These are phyloP conservation scores for Amyelois transitella DNA, from an alignment of 1,140 invertebrate species.

Conservation along the genomic window DNA sequence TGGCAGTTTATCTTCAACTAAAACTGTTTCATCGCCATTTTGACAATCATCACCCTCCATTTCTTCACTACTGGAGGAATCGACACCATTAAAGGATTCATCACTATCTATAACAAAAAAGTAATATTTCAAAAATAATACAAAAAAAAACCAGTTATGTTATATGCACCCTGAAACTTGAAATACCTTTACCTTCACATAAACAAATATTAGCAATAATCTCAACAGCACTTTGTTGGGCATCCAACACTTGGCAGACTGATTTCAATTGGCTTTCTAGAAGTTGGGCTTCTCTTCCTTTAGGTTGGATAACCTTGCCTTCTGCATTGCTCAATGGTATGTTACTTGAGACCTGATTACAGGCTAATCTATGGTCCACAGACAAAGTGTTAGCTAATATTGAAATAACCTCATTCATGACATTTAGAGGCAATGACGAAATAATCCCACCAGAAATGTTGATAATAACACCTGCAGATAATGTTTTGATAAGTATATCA, in stretches of 20 bases:
- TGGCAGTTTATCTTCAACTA: constrained; percentile 64
- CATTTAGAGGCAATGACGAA: constrained; percentile 41
- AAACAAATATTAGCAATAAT: constrained; percentile 83
- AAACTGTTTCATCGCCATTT: constrained; percentile 33
- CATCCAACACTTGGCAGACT: constrained; percentile 73
- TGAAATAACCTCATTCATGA: constrained; percentile 59
- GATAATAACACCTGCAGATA: constrained; percentile 74
- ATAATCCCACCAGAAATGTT: constrained; percentile 67
- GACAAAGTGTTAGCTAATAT: constrained; percentile 68
- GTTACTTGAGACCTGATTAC: constrained; percentile 69
- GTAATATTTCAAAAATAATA: constrained; percentile 8
- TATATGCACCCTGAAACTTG: constrained; percentile 6
- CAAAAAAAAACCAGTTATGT: not conserved
- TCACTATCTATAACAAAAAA: constrained; percentile 51
- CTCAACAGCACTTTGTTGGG: constrained; percentile 80
- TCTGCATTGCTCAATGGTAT: constrained; percentile 52
- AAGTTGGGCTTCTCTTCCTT: constrained; percentile 45
- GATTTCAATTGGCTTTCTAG: constrained; percentile 67
- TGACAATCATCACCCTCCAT: constrained; percentile 57
- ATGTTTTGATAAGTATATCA: constrained; percentile 72
- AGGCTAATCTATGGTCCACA: constrained; percentile 54
- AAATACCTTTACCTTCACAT: constrained; percentile 70
- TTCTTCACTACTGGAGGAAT: constrained; percentile 65
- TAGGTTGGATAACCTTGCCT: constrained; percentile 33
- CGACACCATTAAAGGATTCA: constrained; percentile 69